Evolutionary conservation across 2,797 vertebrate genomes (phyloP).

Genomic region (Lepus oiostolus): DNA sequence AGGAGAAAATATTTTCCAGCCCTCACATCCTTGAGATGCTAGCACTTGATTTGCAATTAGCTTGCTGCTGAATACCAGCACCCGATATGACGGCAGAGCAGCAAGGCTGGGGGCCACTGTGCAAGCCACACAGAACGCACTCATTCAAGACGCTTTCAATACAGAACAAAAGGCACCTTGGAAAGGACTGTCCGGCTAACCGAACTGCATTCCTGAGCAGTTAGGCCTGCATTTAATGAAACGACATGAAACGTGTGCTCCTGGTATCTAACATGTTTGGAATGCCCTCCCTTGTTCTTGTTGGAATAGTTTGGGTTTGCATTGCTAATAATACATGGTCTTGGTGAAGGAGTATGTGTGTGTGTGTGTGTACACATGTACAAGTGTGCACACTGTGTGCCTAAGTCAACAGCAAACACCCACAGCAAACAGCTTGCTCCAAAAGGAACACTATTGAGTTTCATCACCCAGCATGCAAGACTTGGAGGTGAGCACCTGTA

Average conservation of each 20-base stretch:
- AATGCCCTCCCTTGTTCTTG: not conserved
- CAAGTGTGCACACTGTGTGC: not conserved
- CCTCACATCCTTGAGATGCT: slow-evolving; percentile 53
- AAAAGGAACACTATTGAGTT: not conserved
- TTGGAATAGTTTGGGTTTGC: slow-evolving; percentile 28
- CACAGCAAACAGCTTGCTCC: not conserved
- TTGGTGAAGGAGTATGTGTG: not conserved
- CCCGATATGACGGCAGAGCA: fast-evolving
- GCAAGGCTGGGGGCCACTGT: not conserved
- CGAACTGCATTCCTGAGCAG: not conserved
- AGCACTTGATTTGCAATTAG: slow-evolving; percentile 65
- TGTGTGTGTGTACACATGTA: not conserved
- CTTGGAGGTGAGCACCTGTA: not conserved
- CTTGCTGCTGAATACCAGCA: slow-evolving; percentile 12
- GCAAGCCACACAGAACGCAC: not conserved
- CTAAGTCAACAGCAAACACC: not conserved
- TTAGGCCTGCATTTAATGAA: slow-evolving; percentile 55
- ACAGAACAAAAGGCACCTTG: slow-evolving; percentile 62
- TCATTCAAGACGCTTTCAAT: slow-evolving; percentile 26
- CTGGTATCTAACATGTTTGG: not conserved
- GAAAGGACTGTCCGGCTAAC: not conserved
- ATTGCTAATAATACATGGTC: slow-evolving; percentile 46
- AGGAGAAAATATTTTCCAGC: slow-evolving; percentile 58
- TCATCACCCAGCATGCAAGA: not conserved
- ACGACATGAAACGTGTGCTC: not conserved